A percentile compares a stretch with the other conserved stretches of the same genome.
These are phyloP conservation scores for Poeciliopsis gracilis DNA, from an alignment of 2,797 vertebrate species.

Conservation along the genomic window DNA sequence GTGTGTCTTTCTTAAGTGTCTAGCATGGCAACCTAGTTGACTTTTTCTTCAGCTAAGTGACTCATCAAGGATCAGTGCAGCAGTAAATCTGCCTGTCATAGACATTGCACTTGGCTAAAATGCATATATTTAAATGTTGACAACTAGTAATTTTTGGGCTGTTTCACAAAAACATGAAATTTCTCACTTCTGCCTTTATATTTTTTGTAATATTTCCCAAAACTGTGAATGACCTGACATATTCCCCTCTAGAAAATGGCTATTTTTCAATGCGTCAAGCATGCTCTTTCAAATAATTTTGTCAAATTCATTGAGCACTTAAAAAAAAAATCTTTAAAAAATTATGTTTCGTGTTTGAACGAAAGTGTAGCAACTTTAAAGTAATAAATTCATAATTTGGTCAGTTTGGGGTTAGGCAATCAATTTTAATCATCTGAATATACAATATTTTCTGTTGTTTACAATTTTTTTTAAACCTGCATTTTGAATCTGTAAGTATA, in stretches of 20 bases:
- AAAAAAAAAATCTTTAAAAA: too few species aligned
- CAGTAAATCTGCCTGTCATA: not conserved
- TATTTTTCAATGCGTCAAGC: not conserved
- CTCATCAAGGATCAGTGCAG: constrained; percentile 5
- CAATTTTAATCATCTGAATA: not conserved
- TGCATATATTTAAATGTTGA: not conserved
- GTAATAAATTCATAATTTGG: not conserved
- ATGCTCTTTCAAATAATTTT: not conserved
- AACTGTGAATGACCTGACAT: not conserved
- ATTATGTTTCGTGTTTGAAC: too few species aligned
- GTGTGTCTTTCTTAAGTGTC: constrained; percentile 18
- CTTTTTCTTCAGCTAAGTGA: constrained; percentile 25
- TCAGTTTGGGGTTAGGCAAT: not conserved
- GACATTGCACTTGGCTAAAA: too few species aligned
- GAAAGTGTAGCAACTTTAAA: not conserved
- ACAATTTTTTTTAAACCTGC: not conserved
- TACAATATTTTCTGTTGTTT: not conserved
- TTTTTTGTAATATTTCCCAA: not conserved
- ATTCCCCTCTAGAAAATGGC: not conserved
- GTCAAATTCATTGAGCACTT: too few species aligned
- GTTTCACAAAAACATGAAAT: not conserved
- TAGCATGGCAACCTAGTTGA: constrained; percentile 13
- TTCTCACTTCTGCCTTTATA: not conserved
- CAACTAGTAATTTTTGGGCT: not conserved
- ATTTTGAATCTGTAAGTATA: not conserved